Conservation (phyloP, 2,113 vertebrate genomes). For the Galbula dea region DNA sequence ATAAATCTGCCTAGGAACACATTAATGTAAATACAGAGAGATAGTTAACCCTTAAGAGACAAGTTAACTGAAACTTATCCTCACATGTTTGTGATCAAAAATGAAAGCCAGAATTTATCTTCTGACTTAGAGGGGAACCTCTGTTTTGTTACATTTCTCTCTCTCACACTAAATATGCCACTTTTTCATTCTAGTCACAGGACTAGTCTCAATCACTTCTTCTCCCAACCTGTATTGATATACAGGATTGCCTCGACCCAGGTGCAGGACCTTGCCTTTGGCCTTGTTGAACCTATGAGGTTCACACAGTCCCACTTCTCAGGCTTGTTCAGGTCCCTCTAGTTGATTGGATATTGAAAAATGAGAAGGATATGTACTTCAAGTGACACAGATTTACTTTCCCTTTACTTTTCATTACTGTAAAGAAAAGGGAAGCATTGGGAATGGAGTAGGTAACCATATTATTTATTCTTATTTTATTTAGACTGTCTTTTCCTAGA, state of each 20-base stretch:
- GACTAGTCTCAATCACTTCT: too few relatives aligned
- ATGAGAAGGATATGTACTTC: not conserved
- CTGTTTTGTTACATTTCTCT: not conserved
- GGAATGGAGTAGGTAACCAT: not conserved
- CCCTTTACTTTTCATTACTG: not conserved
- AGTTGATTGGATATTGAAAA: not conserved
- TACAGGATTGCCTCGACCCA: not conserved
- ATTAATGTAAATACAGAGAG: not conserved
- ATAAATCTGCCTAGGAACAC: not conserved
- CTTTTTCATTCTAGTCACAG: not conserved
- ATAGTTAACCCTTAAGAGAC: not conserved
- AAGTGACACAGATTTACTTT: not conserved
- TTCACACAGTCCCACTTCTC: not conserved
- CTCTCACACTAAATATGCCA: not conserved
- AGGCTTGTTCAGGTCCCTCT: too few relatives aligned
- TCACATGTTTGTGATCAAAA: not conserved
- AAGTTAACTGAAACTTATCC: not conserved
- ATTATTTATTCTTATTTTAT: not conserved
- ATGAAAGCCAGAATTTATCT: not conserved
- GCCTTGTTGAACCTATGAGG: not conserved
- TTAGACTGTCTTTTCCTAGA: not conserved
- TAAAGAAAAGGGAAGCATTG: not conserved
- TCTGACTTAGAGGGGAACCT: not conserved
- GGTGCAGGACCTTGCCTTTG: not conserved
- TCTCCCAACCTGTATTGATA: too few relatives aligned